These are phyloP conservation scores for Podarcis siculus DNA, from an alignment of 2,797 vertebrate species.

Conservation along the genomic window DNA sequence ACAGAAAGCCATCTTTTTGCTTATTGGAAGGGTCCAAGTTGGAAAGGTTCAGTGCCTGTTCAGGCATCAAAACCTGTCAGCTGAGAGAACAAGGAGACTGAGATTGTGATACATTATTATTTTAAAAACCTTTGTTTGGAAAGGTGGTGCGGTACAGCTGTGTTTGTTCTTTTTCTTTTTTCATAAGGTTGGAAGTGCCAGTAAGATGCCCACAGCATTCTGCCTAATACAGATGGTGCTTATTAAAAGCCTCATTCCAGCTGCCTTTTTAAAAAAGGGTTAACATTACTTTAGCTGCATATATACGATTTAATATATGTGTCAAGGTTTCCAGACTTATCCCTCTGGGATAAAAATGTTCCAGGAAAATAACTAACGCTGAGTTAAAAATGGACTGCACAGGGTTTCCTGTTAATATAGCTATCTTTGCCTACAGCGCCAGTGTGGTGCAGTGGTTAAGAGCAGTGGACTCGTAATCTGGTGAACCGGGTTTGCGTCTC, in stretches of 20 bases:
- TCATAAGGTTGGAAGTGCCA: constrained; percentile 5
- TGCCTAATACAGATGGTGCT: constrained; percentile 3
- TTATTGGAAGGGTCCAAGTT: not conserved
- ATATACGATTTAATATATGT: not conserved
- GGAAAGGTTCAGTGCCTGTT: constrained; percentile 1
- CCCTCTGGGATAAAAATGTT: not conserved
- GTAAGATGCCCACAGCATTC: not conserved
- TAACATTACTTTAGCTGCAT: constrained; percentile 9
- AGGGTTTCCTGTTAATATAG: not conserved
- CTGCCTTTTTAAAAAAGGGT: not conserved
- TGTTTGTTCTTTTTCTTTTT: not conserved
- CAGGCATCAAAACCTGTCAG: not conserved
- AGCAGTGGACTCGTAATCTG: too few relatives aligned
- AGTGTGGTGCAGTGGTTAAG: too few relatives aligned
- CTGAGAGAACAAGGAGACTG: not conserved
- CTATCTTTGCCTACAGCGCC: not conserved
- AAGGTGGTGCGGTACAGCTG: not conserved
- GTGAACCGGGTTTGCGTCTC: too few relatives aligned
- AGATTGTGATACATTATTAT: not conserved
- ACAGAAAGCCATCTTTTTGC: not conserved
- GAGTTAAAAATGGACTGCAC: not conserved
- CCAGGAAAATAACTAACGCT: not conserved
- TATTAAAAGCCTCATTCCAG: not conserved
- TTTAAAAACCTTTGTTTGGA: not conserved
- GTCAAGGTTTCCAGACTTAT: not conserved